Base-by-base conservation (phyloP, 2,113 vertebrate genomes). In the Zosterops hypoxanthus region DNA sequence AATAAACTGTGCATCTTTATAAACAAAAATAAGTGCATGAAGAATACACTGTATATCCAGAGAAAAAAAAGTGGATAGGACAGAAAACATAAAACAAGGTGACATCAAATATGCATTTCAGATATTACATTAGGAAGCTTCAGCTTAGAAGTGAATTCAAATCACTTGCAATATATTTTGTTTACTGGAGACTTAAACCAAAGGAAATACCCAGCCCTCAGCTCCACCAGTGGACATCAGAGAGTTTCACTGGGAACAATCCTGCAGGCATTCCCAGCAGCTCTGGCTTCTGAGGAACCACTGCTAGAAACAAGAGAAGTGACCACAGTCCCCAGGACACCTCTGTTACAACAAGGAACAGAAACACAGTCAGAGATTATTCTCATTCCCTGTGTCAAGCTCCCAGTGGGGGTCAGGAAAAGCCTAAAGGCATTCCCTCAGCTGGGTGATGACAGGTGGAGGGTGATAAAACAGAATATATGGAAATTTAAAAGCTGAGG, bases 361-460 rank as follows among this genome's bases (percentile, higher is more conserved):
- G 50, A 73, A 94, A 57, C 6, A 63, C 5, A 9, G 33, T 4
- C 57, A 41, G 28, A 55, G 21, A 53, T 24, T 68, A 31, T 26
- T 36, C 6, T 3, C 33, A 52, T 5, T 4, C 6, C 29, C 28
- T 23, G 6, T 8, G 8, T 12, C 2, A 2, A 28, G 29, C 9
- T 75, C 44, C 46, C 34, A 20, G 8, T 4, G 13, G 5, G 39
- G 20, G 7, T 71, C 36, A 80, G 50, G 47, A 86, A 82, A 70
- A 33, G 12, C 36, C 33, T 36, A 6, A 68, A 49, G 59, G 6
- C 21, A 25, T 26, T 36, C 53, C 14, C 23, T 70, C 18, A 42
- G 39, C 26, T 64, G 50, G 53, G 22, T 7, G 0, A 47, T 24
- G 56, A 25, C 2, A 12, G 41, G 23, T 44, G 6, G 28, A 72